Evolutionary conservation across 2,888 invertebrate genomes (phyloP), one percentile per base, ranked within the genome.

Genomic region (Hydropsyche betteni): DNA sequence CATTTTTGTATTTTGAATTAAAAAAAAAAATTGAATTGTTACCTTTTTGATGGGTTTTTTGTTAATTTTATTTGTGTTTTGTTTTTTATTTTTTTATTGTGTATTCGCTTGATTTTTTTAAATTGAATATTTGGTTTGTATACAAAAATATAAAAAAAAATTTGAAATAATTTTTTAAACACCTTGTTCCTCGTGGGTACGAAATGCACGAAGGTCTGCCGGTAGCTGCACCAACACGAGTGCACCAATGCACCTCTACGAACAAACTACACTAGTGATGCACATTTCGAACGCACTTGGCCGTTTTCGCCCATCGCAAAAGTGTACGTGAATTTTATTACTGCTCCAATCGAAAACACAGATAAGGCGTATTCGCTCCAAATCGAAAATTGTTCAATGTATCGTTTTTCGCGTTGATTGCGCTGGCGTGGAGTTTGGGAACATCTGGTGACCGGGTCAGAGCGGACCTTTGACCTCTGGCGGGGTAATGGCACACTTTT

Each of bases 121-220:
- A 55, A 55, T 24, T 4, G 55, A 16, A 55, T 2, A 44, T 44
- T 44, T 44, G 10, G 3, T 44, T 44, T 6, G 1, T 44, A 8
- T 44, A 2, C 0, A 44, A 44, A 44, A 44, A 44, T 44, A 8
- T 44, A 10, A 55, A 55, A 12, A 55, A 55, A 8, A 16, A 55
- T 55, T 53, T 53, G 5, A 5, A 53, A 53, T 12, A 12, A 33
- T 34, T 64, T 72, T 72, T 12, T 14, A 34, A 72, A 58, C 72
- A 72, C 34, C 12, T 58, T 72, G 58, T 61, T 58, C 44, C 34
- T 53, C 36, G 75, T 38, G 68, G 55, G 24, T 76, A 73, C 72
- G 68, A 76, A 76, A 72, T 76, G 76, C 72, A 74, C 76, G 74
- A 69, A 76, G 74, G 74, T 74, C 72, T 72, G 72, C 36, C 72